Conservation (phyloP, 92 coral and sea anemone genomes). For the Micromussa lordhowensis region DNA sequence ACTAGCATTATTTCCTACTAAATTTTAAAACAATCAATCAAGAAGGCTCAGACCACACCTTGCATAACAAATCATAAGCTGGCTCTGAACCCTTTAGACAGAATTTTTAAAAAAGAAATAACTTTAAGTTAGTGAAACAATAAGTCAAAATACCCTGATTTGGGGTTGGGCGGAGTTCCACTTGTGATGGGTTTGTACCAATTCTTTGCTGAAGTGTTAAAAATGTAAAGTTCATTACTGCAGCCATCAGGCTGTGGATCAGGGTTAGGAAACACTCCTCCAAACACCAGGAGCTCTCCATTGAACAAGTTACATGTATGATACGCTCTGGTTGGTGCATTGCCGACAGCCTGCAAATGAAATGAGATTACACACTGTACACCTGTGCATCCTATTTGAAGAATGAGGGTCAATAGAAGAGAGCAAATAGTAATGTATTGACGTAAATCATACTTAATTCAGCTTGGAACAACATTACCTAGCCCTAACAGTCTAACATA, state of each 20-base stretch:
- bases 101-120: too few relatives aligned
- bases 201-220: slow-evolving; percentile 79
- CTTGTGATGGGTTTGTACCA: slow-evolving; percentile 91
- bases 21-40: neutral
- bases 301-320: slow-evolving; percentile 84
- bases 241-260: slow-evolving; percentile 94
- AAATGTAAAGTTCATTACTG: slow-evolving; percentile 84
- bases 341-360: slow-evolving; percentile 80
- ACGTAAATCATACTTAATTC: too few relatives aligned
- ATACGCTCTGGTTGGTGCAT: slow-evolving; percentile 94
- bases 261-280: slow-evolving; percentile 94
- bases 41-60: neutral
- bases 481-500: too few relatives aligned
- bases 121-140: too few relatives aligned
- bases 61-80: too few relatives aligned
- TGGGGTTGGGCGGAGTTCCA: slow-evolving; percentile 77
- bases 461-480: too few relatives aligned
- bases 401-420: neutral
- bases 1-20: too few relatives aligned
- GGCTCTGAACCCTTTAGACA: neutral
- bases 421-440: too few relatives aligned
- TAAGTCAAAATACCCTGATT: slow-evolving; percentile 80
- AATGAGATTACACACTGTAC: neutral
- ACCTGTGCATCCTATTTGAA: neutral
- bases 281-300: slow-evolving; percentile 92